Evolutionary conservation across 92 coral and sea anemone genomes (phyloP).

Genomic region (Isaurus tuberculatus): DNA sequence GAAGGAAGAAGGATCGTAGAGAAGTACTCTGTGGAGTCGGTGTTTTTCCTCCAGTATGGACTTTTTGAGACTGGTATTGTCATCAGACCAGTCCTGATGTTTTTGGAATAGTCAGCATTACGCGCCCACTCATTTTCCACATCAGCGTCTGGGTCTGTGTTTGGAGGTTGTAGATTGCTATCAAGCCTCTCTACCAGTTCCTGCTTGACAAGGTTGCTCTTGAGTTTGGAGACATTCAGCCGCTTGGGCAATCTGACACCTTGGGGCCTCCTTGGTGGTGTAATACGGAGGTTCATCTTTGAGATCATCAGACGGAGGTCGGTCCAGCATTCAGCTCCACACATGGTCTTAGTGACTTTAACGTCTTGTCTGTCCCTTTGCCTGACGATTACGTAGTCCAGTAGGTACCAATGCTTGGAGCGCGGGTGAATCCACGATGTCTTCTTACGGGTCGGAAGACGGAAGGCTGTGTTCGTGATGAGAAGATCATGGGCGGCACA

Average conservation of each 20-base stretch:
- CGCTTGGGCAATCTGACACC: constrained; percentile 24
- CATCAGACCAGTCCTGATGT: constrained; percentile 27
- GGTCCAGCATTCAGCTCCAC: constrained; percentile 46
- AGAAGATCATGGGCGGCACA: constrained; percentile 44
- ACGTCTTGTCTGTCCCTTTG: constrained; percentile 34
- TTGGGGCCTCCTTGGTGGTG: constrained; percentile 33
- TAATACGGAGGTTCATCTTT: constrained; percentile 34
- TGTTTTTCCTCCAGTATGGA: constrained; percentile 13
- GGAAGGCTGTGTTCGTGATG: constrained; percentile 59
- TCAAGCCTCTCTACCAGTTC: constrained; percentile 37
- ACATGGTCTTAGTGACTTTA: constrained; percentile 25
- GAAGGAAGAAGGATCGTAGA: constrained; percentile 14
- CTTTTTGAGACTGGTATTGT: constrained; percentile 2
- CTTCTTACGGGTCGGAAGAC: constrained; percentile 41
- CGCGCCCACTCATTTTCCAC: neutral
- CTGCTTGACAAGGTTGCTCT: neutral
- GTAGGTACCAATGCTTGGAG: constrained; percentile 67
- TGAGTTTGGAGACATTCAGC: constrained; percentile 33
- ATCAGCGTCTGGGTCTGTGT: neutral
- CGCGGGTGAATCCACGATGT: constrained; percentile 62
- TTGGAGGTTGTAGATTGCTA: neutral
- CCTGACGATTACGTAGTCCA: constrained; percentile 45
- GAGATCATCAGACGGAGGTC: constrained; percentile 42
- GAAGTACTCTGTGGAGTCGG: neutral
- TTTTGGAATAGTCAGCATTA: neutral